Conservation (phyloP, 1,140 invertebrate genomes). For the Pissodes strobi region DNA sequence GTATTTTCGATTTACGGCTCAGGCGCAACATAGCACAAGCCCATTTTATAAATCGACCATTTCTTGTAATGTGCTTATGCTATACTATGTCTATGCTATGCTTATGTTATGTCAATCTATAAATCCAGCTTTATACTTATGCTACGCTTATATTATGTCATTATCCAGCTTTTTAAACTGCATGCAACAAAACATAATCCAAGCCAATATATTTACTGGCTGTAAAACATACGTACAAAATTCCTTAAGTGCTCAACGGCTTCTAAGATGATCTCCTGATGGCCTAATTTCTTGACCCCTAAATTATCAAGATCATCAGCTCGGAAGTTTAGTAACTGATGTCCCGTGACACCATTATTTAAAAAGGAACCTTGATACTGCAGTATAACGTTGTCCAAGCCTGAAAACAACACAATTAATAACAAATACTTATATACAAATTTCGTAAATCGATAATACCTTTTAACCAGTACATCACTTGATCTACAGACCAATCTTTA, state of each 20-base stretch:
- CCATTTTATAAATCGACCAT: no score
- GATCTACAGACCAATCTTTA: conserved; percentile 89
- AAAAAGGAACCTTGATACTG: conserved; percentile 82
- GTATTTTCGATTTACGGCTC: no score
- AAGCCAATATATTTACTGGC: conserved; percentile 60
- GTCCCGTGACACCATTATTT: conserved; percentile 79
- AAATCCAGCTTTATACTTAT: no score
- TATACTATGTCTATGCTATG: no score
- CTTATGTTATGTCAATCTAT: no score
- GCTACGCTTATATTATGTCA: no score
- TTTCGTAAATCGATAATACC: conserved; percentile 60
- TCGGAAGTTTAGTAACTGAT: conserved; percentile 78
- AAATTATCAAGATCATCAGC: conserved; percentile 86
- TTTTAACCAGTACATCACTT: conserved; percentile 92
- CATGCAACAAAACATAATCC: conserved; percentile 77
- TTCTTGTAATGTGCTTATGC: no score
- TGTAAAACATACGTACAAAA: conserved; percentile 57
- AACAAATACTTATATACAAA: not conserved
- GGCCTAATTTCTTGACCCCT: conserved; percentile 82
- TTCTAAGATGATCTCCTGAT: conserved; percentile 91
- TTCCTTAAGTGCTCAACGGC: conserved; percentile 86
- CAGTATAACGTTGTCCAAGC: conserved; percentile 79
- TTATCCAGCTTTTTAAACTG: no score
- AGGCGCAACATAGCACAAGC: no score
- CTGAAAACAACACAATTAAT: conserved; percentile 59